A percentile compares a stretch with the other conserved stretches of the same genome.
Evolutionary conservation across 2,797 vertebrate species (phyloP).

Genomic region (Tauraco hartlaubi): DNA sequence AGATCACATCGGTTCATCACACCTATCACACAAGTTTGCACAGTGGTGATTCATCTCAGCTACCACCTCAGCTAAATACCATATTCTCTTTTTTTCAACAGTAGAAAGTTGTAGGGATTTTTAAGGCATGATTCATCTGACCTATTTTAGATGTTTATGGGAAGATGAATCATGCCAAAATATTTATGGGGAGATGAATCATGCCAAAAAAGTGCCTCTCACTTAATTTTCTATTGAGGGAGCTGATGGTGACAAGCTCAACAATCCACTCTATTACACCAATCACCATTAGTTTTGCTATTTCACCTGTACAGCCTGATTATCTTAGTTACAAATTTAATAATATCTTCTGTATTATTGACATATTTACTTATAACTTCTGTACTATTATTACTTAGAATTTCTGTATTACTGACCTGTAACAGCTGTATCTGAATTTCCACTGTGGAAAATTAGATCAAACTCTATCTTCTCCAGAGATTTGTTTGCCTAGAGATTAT

Average conservation of each 20-base stretch:
- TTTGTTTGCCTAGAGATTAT: background rate
- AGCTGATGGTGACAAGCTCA: background rate
- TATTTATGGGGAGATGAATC: slow-evolving; percentile 34
- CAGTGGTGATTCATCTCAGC: background rate
- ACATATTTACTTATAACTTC: background rate
- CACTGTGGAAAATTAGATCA: background rate
- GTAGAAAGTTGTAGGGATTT: background rate
- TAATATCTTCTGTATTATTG: background rate
- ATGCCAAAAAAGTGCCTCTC: background rate
- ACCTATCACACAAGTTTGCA: background rate
- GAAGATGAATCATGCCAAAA: slow-evolving; percentile 50
- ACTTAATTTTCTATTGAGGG: background rate
- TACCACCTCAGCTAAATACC: slow-evolving; percentile 13
- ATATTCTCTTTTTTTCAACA: background rate
- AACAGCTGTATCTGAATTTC: background rate
- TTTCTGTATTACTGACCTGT: background rate
- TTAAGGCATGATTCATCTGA: slow-evolving; percentile 47
- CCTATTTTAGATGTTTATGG: slow-evolving; percentile 17
- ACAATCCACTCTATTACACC: background rate
- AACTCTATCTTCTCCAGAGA: background rate
- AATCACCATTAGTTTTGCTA: background rate
- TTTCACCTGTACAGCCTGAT: background rate
- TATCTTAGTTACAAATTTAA: background rate
- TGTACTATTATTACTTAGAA: background rate
- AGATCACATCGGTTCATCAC: background rate